phyloP scores from a whole-genome alignment of 2,113 vertebrate species.

The Fulmarus glacialis region DNA sequence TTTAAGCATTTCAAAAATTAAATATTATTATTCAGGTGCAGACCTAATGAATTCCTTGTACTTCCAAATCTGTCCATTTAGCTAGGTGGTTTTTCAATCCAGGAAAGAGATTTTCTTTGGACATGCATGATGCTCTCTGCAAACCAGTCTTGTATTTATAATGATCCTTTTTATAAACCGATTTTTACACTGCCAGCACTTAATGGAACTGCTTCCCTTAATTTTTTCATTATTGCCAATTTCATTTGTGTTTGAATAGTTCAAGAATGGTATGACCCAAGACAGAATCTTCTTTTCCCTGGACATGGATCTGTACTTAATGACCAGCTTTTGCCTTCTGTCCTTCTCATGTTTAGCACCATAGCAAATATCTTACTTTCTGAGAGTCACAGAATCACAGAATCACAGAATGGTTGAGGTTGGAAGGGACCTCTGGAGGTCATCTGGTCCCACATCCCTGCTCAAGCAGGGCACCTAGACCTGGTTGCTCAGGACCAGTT shows the following conservation, averaged over 20 bases:
- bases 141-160: neutral
- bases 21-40: neutral
- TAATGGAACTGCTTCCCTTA: neutral
- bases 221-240: neutral
- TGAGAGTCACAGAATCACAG: neutral
- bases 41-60: neutral
- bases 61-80: neutral
- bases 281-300: neutral
- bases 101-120: neutral
- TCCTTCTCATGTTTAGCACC: neutral
- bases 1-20: neutral
- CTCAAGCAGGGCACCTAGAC: neutral
- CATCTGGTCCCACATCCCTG: neutral
- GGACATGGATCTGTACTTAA: neutral
- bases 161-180: neutral
- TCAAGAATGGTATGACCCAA: neutral
- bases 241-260: neutral
- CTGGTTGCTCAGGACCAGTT: neutral
- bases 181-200: neutral
- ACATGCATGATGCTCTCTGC: neutral
- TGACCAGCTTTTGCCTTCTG: neutral
- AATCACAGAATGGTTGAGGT: neutral
- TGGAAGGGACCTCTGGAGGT: neutral
- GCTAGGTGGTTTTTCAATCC: neutral
- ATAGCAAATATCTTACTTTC: neutral